A percentile compares a stretch with the other conserved stretches of the same genome.
Conservation (phyloP, 1,140 invertebrate genomes). For the Heliconius congener region DNA sequence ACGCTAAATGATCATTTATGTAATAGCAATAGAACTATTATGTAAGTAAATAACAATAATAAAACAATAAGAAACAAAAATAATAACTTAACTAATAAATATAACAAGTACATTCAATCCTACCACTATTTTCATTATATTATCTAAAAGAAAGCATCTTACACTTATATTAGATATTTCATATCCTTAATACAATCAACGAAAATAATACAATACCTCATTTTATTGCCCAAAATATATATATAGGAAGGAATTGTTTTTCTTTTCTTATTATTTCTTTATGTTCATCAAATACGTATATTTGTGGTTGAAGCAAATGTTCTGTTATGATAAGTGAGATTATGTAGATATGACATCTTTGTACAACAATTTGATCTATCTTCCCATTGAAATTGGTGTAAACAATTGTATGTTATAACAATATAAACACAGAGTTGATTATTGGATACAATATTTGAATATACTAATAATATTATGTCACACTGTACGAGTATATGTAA, state of each 20-base stretch:
- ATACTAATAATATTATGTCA: slow-evolving; percentile 26
- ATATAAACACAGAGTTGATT: background rate
- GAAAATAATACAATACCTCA: slow-evolving; percentile 19
- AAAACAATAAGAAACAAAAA: background rate
- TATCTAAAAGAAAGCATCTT: background rate
- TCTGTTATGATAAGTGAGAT: slow-evolving; percentile 38
- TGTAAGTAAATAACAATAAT: background rate
- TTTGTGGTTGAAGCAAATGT: slow-evolving; percentile 27
- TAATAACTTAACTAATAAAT: background rate
- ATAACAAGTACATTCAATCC: background rate
- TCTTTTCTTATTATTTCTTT: slow-evolving; percentile 27
- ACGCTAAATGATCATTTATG: too few relatives aligned
- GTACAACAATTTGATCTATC: background rate
- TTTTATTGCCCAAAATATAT: slow-evolving; percentile 25
- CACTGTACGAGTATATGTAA: slow-evolving; percentile 40
- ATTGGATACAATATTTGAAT: background rate
- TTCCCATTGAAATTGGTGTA: background rate
- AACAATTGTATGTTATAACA: background rate
- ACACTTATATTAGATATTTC: slow-evolving; percentile 17
- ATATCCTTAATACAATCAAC: slow-evolving; percentile 26
- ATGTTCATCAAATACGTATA: slow-evolving; percentile 31
- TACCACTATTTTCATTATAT: background rate
- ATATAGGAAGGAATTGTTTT: slow-evolving; percentile 23
- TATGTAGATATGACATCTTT: slow-evolving; percentile 33
- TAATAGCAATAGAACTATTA: too few relatives aligned